These are phyloP conservation scores for Paramormyrops hopkinsi DNA, from an alignment of 2,797 vertebrate genomes.

Conservation along the genomic window DNA sequence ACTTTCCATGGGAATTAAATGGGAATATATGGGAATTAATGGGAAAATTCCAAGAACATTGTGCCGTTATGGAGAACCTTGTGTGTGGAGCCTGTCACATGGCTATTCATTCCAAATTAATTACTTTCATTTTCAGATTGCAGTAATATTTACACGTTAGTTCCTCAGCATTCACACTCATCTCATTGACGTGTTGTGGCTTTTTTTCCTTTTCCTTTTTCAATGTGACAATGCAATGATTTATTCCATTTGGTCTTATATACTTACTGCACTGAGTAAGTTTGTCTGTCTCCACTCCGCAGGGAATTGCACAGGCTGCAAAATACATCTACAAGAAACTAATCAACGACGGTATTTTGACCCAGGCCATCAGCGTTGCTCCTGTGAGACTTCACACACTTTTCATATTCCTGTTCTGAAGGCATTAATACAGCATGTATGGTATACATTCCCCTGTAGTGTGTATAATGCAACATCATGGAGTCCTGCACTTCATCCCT, in stretches of 20 bases:
- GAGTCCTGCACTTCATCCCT: not conserved
- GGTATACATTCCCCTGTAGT: not conserved
- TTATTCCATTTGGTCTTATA: not conserved
- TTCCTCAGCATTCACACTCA: not conserved
- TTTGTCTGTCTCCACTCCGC: constrained; percentile 5
- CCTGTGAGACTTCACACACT: constrained; percentile 68
- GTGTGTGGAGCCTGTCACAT: not conserved
- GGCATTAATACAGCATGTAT: not conserved
- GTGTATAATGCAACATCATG: not conserved
- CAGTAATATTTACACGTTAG: not conserved
- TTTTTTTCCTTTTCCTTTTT: not conserved
- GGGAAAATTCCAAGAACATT: not conserved
- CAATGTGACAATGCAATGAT: not conserved
- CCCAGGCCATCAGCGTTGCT: constrained; percentile 82
- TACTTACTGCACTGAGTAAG: not conserved
- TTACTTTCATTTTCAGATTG: not conserved
- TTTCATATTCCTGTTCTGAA: not conserved
- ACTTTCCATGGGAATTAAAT: not conserved
- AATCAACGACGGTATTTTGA: constrained; percentile 84
- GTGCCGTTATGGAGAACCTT: not conserved
- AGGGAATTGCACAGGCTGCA: constrained; percentile 92
- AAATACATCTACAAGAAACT: constrained; percentile 80
- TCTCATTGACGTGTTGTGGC: not conserved
- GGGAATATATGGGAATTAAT: not conserved
- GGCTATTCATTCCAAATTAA: not conserved